Conservation (phyloP, 2,888 invertebrate species). For the Drosophila helvetica region DNA sequence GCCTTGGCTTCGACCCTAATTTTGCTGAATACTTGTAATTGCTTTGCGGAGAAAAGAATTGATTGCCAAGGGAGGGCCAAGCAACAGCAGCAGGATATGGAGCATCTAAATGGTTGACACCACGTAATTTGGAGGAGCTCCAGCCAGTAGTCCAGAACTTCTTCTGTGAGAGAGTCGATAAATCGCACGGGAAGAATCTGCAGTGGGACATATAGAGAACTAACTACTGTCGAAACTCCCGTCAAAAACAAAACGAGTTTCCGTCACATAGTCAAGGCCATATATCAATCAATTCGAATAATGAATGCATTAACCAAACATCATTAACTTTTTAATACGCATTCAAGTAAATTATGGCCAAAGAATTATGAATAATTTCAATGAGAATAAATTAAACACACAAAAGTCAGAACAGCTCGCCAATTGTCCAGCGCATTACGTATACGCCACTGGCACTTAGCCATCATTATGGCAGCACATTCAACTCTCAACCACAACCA, state of each 20-base stretch:
- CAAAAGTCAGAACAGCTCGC: conserved; percentile 2
- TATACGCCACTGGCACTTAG: conserved; percentile 44
- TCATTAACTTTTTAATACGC: conserved; percentile 12
- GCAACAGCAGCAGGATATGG: background rate
- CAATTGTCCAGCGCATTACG: conserved; percentile 38
- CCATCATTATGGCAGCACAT: conserved; percentile 21
- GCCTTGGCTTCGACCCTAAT: conserved; percentile 47
- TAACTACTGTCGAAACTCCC: too few relatives aligned
- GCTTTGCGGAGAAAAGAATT: conserved; percentile 1
- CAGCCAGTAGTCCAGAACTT: too few relatives aligned
- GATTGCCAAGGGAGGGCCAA: background rate
- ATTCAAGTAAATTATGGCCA: conserved; percentile 28
- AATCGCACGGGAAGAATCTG: too few relatives aligned
- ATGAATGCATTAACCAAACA: conserved; percentile 1
- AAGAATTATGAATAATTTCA: conserved; percentile 18
- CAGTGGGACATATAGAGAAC: too few relatives aligned
- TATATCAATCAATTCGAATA: conserved; percentile 3
- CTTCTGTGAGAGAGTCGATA: too few relatives aligned
- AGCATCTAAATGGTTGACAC: background rate
- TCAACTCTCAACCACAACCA: conserved; percentile 3
- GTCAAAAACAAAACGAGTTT: background rate
- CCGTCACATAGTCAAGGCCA: background rate
- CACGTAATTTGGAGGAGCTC: background rate
- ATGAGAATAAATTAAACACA: conserved; percentile 18
- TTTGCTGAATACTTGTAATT: conserved; percentile 56